Base-by-base conservation (phyloP, 1,140 invertebrate species). In the Heliconius nattereri region DNA sequence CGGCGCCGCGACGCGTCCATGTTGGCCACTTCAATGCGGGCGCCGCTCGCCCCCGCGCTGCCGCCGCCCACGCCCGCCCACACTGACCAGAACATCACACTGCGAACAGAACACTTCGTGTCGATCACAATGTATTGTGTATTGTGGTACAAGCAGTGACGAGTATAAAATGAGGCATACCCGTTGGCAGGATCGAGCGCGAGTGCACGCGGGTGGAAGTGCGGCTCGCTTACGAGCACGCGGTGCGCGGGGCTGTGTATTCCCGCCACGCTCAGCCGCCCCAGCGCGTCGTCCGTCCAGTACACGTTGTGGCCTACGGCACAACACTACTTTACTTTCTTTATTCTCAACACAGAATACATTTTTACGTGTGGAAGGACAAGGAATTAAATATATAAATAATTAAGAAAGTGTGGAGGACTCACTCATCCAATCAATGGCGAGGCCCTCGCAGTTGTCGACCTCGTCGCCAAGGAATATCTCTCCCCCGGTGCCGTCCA, bases 21-120 rank as follows among this genome's bases (percentile, higher is more conserved):
- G 84, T 96, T 96, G 20, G 97, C 96, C 35, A 95, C 93, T 84
- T 97, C 96, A 81, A 98, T 98, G 70, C 90, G 83, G 78, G 86
- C 75, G 70, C 91, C 79, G 86, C 75, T 66, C 32, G 95, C 93
- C 84, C 97, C 96, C 81, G 98, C 95, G 78, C 76, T 26, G 26
- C 96, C 97, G 97, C 98, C 86, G 97, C 96, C 45, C 96, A 29
- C 95, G 78, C 78, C 32, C 29, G 96, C 96, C 97, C 97, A 98
- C 85, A 97, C 96, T 37, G 96, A 96, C 97, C 98, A 98, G 92
- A 96, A 98, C 94, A 98, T 96, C 5, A 95, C 87, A 0, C 96
- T 93, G 83, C 45, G 73, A 73, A 71, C 75, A 82, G 11, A 66
- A 60, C 40, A 45, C 13, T 16, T 16, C 40, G 13, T 45, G 40